Evolutionary conservation across 2,797 vertebrate genomes (phyloP), one percentile per base, ranked within the genome.

Genomic region (Rhinella marina): DNA sequence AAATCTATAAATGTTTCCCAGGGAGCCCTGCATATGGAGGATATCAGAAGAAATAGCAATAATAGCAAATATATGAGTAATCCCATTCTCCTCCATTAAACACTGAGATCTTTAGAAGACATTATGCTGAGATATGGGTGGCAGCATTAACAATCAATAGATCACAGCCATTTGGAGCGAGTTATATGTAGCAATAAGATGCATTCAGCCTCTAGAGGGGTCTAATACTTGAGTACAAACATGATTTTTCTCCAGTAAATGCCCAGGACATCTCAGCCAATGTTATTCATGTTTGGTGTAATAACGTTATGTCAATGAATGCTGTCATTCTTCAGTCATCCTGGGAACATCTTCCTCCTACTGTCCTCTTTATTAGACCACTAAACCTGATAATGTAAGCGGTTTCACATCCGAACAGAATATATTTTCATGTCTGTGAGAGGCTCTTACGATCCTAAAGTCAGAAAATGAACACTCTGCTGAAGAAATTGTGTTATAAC

Each of bases 221-320:
- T 27, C 59, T 62, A 64, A 77, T 64, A 78, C 61, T 10, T 50
- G 29, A 77, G 25, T 66, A 85, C 61, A 78, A 77, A 77, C 73
- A 25, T 77, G n/a, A 62, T 85, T 84, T 76, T 77, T 54, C 61
- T 41, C 73, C 27, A 23, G n/a, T 78, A 54, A 77, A 77, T 78
- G 84, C 16, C 41, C 59, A 78, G 57, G 29, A 64, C 54, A 59
- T 59, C 16, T 48, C 25, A 64, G 12, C 23, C 25, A 0, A 77
- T 78, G 41, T 77, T 59, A 72, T 86, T 80, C 48, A 61, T 81
- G 64, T 86, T 68, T 27, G 52, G 66, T 3, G 29, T 80, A 86
- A 68, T 86, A 86, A 86, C 62, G 23, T 86, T 52, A 23, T 59
- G 85, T 68, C 85, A 73, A 81, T 81, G 73, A 52, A 61, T 78